phyloP scores from a whole-genome alignment of 2,888 invertebrate genomes.

The Gibbula magus region DNA sequence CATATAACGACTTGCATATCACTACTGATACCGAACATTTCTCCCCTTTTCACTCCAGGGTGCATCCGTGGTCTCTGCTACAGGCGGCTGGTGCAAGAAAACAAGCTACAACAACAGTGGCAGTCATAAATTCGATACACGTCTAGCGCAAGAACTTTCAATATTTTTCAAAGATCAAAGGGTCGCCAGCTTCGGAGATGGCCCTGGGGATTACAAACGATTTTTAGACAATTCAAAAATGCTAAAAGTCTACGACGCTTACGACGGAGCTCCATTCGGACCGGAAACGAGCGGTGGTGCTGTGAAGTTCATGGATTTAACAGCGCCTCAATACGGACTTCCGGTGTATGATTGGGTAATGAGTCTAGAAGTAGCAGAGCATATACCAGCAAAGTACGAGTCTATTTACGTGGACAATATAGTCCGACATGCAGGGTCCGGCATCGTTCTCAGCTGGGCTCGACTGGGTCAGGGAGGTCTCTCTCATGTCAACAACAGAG shows the following conservation, averaged over 20 bases:
- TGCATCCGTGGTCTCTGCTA: not conserved
- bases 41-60: not conserved
- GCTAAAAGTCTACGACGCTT: slow-evolving; percentile 42
- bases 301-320: slow-evolving; percentile 33
- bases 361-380: slow-evolving; percentile 42
- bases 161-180: slow-evolving; percentile 38
- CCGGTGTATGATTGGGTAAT: slow-evolving; percentile 24
- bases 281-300: slow-evolving; percentile 45
- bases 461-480: slow-evolving; percentile 33
- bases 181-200: slow-evolving; percentile 48
- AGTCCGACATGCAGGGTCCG: slow-evolving; percentile 40
- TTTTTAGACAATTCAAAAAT: slow-evolving; percentile 23
- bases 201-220: slow-evolving; percentile 13
- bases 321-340: slow-evolving; percentile 23
- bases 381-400: slow-evolving; percentile 45
- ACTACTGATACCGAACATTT: too few species aligned
- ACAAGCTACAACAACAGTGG: not conserved
- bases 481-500: slow-evolving; percentile 25
- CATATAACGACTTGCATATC: too few species aligned
- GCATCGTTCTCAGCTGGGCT: slow-evolving; percentile 42
- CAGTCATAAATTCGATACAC: not conserved
- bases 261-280: slow-evolving; percentile 45
- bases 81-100: slow-evolving; percentile 3
- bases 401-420: slow-evolving; percentile 44
- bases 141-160: not conserved